These are phyloP conservation scores for Perca flavescens DNA, from an alignment of 2,113 vertebrate genomes.

Conservation along the genomic window DNA sequence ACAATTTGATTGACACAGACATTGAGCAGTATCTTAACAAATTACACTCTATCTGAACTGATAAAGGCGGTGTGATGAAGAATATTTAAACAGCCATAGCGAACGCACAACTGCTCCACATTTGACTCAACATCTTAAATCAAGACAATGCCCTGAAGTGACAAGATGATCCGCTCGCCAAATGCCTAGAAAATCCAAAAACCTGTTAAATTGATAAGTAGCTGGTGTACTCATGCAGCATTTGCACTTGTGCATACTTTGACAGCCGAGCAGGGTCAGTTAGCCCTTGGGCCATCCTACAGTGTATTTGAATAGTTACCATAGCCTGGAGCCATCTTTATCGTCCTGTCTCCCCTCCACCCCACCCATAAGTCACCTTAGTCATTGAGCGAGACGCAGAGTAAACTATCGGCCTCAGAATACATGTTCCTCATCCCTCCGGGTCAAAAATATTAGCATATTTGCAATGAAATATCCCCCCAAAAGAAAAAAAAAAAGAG, in stretches of 20 bases:
- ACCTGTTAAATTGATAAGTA: background rate
- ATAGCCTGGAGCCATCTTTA: slow-evolving; percentile 25
- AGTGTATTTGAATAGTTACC: slow-evolving; percentile 47
- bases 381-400: background rate
- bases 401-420: slow-evolving; percentile 5
- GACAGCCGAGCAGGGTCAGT: slow-evolving; percentile 29
- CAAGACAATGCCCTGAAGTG: background rate
- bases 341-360: slow-evolving; percentile 9
- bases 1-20: background rate
- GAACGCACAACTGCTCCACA: background rate
- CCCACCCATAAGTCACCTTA: slow-evolving; percentile 5
- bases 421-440: background rate
- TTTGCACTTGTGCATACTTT: background rate
- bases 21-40: too few relatives aligned
- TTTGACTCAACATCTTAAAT: background rate
- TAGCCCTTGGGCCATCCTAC: slow-evolving; percentile 16
- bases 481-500: background rate
- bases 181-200: slow-evolving; percentile 8
- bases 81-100: too few relatives aligned
- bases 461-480: background rate
- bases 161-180: background rate
- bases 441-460: slow-evolving; percentile 13
- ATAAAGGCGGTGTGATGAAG: background rate
- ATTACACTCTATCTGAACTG: too few relatives aligned
- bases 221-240: background rate